Evolutionary conservation across 2,113 vertebrate species (phyloP).

Genomic region (Hydropotes inermis): DNA sequence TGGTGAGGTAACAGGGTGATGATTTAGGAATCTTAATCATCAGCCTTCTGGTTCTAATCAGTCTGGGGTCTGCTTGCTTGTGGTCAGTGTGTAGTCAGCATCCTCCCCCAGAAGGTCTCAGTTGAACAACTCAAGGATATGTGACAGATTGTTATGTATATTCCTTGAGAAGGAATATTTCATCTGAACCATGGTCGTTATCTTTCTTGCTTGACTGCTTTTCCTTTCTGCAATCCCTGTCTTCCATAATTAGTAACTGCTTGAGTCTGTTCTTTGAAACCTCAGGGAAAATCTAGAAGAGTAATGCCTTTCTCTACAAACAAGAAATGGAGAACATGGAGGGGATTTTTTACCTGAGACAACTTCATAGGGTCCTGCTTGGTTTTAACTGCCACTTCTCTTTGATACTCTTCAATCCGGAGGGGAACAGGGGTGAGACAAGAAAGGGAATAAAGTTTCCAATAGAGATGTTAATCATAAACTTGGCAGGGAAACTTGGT

Average conservation of each 20-base stretch:
- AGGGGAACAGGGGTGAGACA: neutral
- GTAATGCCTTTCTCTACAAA: neutral
- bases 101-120: neutral
- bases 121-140: neutral
- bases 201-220: neutral
- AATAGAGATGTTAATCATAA: neutral
- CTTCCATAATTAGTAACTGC: neutral
- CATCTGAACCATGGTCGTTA: neutral
- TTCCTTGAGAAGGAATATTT: neutral
- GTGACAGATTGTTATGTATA: neutral
- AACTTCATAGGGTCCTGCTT: neutral
- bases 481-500: neutral
- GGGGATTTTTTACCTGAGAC: neutral
- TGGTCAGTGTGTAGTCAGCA: neutral
- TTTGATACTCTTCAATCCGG: neutral
- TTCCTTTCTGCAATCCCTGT: neutral
- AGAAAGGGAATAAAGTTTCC: neutral
- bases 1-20: neutral
- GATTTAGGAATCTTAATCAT: neutral
- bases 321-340: neutral
- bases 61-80: neutral
- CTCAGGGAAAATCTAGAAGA: neutral
- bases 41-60: neutral
- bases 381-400: neutral
- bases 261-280: neutral